Percentiles rank a stretch among this genome's conserved stretches.
Evolutionary conservation across 2,797 vertebrate genomes (phyloP).

Genomic region (Lepus townsendii): DNA sequence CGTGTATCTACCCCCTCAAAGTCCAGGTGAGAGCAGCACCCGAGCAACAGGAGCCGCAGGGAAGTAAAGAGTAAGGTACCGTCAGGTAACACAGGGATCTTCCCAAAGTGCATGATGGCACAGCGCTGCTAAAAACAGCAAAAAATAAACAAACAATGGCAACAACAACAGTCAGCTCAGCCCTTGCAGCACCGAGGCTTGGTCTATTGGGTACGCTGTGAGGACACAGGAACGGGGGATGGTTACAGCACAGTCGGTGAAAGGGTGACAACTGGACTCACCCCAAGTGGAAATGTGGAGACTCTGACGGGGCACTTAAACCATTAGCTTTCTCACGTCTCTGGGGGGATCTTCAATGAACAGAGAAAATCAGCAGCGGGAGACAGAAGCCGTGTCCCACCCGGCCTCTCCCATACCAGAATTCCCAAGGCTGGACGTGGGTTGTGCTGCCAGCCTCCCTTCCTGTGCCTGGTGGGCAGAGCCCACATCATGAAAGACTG

Average conservation of each 20-base stretch:
- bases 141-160: not conserved
- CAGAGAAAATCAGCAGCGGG: slow-evolving; percentile 72
- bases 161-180: not conserved
- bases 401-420: not conserved
- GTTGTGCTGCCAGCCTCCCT: not conserved
- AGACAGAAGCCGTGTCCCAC: not conserved
- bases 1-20: not conserved
- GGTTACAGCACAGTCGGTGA: slow-evolving; percentile 8
- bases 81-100: slow-evolving; percentile 58
- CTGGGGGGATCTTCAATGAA: slow-evolving; percentile 83
- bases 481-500: not conserved
- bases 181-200: slow-evolving; percentile 30
- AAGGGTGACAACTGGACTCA: slow-evolving; percentile 70
- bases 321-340: slow-evolving; percentile 80
- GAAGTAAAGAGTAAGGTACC: not conserved
- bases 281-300: slow-evolving; percentile 80
- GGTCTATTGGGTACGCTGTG: not conserved
- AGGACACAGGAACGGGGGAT: slow-evolving; percentile 31
- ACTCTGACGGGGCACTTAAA: slow-evolving; percentile 79
- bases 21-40: not conserved
- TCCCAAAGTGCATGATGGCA: slow-evolving; percentile 77
- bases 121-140: slow-evolving; percentile 3
- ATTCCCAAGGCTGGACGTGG: not conserved
- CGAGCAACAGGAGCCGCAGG: not conserved
- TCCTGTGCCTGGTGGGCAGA: not conserved